Evolutionary conservation across 2,797 vertebrate species (phyloP), one percentile per base, ranked within the genome.

Genomic region (Botia kubotai): DNA sequence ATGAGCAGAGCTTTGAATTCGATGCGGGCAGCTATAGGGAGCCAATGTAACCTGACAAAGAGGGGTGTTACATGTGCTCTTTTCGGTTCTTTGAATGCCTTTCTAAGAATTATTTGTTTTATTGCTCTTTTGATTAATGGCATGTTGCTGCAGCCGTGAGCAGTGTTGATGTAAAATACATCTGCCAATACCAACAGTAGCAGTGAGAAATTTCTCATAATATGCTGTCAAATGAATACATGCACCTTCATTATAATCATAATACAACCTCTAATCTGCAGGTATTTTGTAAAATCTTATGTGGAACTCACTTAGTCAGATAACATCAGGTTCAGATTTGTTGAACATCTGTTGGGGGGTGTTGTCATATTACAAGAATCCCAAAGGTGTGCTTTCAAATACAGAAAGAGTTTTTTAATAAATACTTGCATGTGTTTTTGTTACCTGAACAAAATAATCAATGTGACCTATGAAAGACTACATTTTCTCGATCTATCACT

Each of bases 401-500:
- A n/a, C 52, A 46, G 43, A 46, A 46, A 46, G 43, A 46, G 43
- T 10, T 46, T 46, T 11, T 46, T 2, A 46, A 46, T 11, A 11
- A 46, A 46, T 46, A 46, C 43, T 11, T 46, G 43, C 43, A 46
- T 46, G 43, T 46, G 43, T 46, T 1, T 46, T 46, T 46, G 10
- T 46, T 46, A 72, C 63, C 66, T 75, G 76, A 12, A 55, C 33
- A 46, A 79, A 79, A 76, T 75, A 75, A 48, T 68, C 39, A 52
- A 11, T 8, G 10, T 17, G 23, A 53, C 6, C 58, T 53, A 48
- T 66, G 48, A 52, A 78, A 16, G 36, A 21, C 16, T 77, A 77
- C 36, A 11, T 71, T 52, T 81, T 72, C 63, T 75, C 7, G 76
- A 82, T 53, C 52, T 17, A 53, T 5, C 57, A 73, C 29, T 50